Evolutionary conservation across 2,113 vertebrate genomes (phyloP).

Genomic region (Corythaixoides concolor): DNA sequence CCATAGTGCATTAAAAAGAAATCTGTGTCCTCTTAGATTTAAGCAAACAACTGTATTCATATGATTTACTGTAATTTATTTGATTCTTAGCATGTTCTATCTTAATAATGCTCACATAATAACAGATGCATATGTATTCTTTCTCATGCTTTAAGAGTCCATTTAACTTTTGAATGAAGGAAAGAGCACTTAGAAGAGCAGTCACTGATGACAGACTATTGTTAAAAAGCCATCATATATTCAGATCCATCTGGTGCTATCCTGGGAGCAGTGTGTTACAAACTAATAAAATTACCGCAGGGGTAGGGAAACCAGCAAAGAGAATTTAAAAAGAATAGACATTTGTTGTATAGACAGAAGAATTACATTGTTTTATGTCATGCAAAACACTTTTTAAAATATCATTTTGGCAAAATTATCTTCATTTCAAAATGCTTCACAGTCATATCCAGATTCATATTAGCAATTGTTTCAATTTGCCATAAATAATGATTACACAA

Average conservation of each 20-base stretch:
- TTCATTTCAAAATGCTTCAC: not conserved
- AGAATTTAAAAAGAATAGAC: not conserved
- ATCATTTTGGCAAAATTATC: not conserved
- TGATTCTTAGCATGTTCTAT: conserved; percentile 3
- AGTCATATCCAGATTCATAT: not conserved
- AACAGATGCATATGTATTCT: conserved; percentile 48
- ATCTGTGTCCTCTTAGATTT: not conserved
- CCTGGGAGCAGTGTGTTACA: conserved; percentile 33
- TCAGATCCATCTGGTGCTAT: conserved; percentile 65
- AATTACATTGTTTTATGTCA: not conserved
- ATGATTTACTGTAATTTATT: conserved; percentile 7
- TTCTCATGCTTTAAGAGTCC: conserved; percentile 58
- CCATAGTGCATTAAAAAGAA: not conserved
- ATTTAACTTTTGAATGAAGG: conserved; percentile 68
- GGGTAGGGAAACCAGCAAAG: conserved; percentile 8
- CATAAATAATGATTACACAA: not conserved
- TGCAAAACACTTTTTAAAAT: not conserved
- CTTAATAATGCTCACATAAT: conserved; percentile 26
- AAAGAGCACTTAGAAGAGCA: conserved; percentile 60
- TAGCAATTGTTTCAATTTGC: not conserved
- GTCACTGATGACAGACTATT: conserved; percentile 66
- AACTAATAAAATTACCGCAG: conserved; percentile 60
- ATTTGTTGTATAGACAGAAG: conserved; percentile 33
- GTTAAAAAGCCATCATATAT: conserved; percentile 66
- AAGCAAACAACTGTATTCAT: conserved; percentile 4